Base-by-base conservation (phyloP, 2,113 vertebrate genomes). In the Nicator chloris region DNA sequence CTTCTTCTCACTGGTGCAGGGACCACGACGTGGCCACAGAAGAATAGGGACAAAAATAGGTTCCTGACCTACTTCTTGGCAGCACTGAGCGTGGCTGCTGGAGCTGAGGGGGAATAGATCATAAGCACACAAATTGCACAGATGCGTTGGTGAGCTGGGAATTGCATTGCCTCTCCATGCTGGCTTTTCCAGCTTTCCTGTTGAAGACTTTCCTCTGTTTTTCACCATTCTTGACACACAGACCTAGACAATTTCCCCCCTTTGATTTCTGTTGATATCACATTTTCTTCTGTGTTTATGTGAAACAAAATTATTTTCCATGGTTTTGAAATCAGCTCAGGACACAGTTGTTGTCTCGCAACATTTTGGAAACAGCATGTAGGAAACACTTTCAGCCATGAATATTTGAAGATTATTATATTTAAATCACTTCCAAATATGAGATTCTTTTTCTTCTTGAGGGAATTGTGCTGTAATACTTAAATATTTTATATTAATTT, bases 311-410 rank as follows among this genome's bases (percentile, higher is more conserved):
- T 95, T 86, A 65, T 95, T 97, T 97, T 86, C 80, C 61, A 57
- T 90, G 82, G 69, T 92, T 91, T 78, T 90, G 44, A 91, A 92
- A 89, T 68, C 76, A 75, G 83, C 85, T 85, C 56, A 82, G 61
- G 82, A 96, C 88, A 88, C 63, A 75, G 88, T 73, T 49, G 47
- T 65, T 95, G 68, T 79, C 92, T 93, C 18, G 2, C 60, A 61
- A 91, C 75, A 86, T 97, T 97, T 95, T 95, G 93, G 93, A 96
- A 97, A 70, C 22, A 70, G 65, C 42, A 82, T 86, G 95, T 95
- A 73, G 68, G 86, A 87, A 93, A 82, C 18, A 31, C 93, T 97
- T 97, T 90, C 89, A 71, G 56, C 59, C 90, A 81, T 82, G 90
- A 94, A 92, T 95, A 95, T 94, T 96, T 93, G 53, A 97, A 95